Base-by-base conservation (phyloP, 2,888 invertebrate species). In the Pristionchus arcanus region DNA sequence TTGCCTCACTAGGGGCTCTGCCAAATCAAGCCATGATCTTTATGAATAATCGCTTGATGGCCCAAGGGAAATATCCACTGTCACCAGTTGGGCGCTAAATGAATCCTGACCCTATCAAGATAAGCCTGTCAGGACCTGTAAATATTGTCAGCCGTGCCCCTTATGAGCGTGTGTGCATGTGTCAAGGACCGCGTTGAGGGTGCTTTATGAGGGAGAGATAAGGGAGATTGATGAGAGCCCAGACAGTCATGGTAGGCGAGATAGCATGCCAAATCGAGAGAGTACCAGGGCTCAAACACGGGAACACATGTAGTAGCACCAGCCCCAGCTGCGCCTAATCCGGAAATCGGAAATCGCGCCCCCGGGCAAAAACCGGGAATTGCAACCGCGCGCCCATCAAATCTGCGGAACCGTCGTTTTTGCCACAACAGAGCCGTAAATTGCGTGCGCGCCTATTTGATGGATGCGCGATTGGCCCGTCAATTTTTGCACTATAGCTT, bases 381-480 rank as follows among this genome's bases (percentile, higher is more conserved):
- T 37, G 81, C 15, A 53, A 37, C 25, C 31, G 1, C 68, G 5
- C 21, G 42, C 37, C 13, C 37, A 19, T 42, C 74, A 34, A 68
- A 68, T 37, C n/a, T 21, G 42, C 81, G 81, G 63, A 63, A 63
- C 63, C 81, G 21, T 2, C 19, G 49, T 81, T 81, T 81, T 81
- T 81, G 81, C 28, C 81, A 81, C 13, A 77, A 31, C 34, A 34
- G 34, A 85, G 84, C 84, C 84, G 84, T 85, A 85, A 85, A 85
- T 85, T 85, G 59, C 55, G 49, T 49, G 42, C n/a, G 13, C 21
- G 84, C 84, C 84, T 85, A 85, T 85, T 84, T 85, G 84, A 85
- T 59, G 84, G 84, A 59, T 85, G 84, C 84, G 84, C 59, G 19
- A 59, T 34, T 21, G 19, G 34, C 83, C n/a, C 55, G 83, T 83